Conservation (phyloP, 1,140 invertebrate genomes). For the Pteromalus puparum region DNA sequence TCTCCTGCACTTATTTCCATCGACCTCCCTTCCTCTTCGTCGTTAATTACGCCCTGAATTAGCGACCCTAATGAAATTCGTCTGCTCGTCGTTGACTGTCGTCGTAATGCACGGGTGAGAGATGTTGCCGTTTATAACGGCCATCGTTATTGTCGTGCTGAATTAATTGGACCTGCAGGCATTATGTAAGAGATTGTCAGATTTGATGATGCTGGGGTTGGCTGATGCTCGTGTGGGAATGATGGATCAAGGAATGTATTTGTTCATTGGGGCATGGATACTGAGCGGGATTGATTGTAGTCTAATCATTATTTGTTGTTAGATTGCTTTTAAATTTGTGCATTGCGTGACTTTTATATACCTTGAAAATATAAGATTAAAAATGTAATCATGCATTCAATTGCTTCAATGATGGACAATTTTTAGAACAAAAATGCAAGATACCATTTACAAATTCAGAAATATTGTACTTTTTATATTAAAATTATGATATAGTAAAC, state of each 20-base stretch:
- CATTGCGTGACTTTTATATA: too few relatives aligned
- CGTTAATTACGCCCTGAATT: conserved; percentile 28
- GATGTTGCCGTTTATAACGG: neutral
- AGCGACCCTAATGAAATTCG: conserved; percentile 28
- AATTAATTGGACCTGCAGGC: conserved; percentile 1
- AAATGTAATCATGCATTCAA: too few relatives aligned
- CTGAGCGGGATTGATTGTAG: neutral
- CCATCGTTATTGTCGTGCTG: neutral
- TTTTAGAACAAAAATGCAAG: too few relatives aligned
- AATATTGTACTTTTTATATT: too few relatives aligned
- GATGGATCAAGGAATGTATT: neutral
- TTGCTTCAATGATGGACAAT: too few relatives aligned
- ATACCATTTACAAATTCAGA: too few relatives aligned
- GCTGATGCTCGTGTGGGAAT: neutral
- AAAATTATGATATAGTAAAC: too few relatives aligned
- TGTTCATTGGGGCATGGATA: neutral
- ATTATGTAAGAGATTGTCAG: neutral
- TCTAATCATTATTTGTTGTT: neutral
- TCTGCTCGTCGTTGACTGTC: neutral
- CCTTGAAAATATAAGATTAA: too few relatives aligned
- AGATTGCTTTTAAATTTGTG: too few relatives aligned
- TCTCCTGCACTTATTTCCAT: neutral
- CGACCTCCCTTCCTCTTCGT: neutral
- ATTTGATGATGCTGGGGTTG: neutral
- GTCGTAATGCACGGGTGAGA: neutral